These are phyloP conservation scores for Clarias pachynema DNA, from an alignment of 2,797 vertebrate species.

Conservation along the genomic window DNA sequence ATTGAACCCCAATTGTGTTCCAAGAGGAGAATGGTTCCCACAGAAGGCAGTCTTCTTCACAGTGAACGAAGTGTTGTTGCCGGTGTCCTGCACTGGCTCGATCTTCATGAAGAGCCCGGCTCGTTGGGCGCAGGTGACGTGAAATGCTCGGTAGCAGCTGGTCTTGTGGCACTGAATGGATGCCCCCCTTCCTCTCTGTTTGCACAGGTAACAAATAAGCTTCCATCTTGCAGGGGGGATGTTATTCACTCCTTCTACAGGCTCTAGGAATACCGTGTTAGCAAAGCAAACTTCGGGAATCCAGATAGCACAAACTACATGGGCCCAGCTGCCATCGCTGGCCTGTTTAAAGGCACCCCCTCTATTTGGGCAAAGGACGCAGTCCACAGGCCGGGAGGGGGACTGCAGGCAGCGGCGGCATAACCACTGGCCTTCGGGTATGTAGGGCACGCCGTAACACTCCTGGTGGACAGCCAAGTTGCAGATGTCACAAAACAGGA, in stretches of 20 bases:
- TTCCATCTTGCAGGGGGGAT: slow-evolving; percentile 96
- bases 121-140: slow-evolving; percentile 94
- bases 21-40: slow-evolving; percentile 87
- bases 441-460: slow-evolving; percentile 98
- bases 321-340: slow-evolving; percentile 95
- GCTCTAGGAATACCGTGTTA: slow-evolving; percentile 97
- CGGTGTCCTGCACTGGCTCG: slow-evolving; percentile 91
- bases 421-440: slow-evolving; percentile 97
- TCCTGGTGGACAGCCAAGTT: slow-evolving; percentile 98
- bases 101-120: slow-evolving; percentile 98
- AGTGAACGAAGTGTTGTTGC: slow-evolving; percentile 91
- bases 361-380: slow-evolving; percentile 94
- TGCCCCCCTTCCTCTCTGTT: slow-evolving; percentile 93
- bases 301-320: slow-evolving; percentile 98
- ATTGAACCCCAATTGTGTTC: slow-evolving; percentile 69
- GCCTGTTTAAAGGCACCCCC: slow-evolving; percentile 99
- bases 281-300: slow-evolving; percentile 98
- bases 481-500: slow-evolving; percentile 97
- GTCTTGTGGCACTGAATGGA: slow-evolving; percentile 99
- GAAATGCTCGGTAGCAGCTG: slow-evolving; percentile 98
- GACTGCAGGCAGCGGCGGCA: slow-evolving; percentile 97
- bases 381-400: slow-evolving; percentile 92
- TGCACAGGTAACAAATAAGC: slow-evolving; percentile 94
- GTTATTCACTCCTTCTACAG: slow-evolving; percentile 94
- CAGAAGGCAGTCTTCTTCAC: slow-evolving; percentile 98